A percentile compares a stretch with the other conserved stretches of the same genome.
phyloP scores from a whole-genome alignment of 2,113 vertebrate genomes.

The Melozone crissalis region DNA sequence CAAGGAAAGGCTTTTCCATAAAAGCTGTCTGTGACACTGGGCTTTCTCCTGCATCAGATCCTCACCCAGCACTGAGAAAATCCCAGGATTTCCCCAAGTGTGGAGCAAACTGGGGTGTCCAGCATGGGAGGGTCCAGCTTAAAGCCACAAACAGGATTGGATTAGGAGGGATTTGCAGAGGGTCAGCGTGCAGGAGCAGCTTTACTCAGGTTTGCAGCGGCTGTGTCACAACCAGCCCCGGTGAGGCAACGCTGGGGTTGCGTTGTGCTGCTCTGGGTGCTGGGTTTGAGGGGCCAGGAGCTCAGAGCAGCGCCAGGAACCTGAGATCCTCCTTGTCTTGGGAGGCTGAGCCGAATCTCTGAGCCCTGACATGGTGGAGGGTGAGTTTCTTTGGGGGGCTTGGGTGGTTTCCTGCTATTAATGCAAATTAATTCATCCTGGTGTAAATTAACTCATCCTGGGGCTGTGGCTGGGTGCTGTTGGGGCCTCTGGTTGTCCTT shows the following conservation, averaged over 20 bases:
- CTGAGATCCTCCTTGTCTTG: fast-evolving
- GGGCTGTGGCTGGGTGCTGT: no score
- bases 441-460: no score
- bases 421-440: no score
- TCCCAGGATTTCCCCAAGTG: not conserved
- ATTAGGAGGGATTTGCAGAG: slow-evolving; percentile 54
- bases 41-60: not conserved
- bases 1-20: no score
- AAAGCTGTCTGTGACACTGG: no score
- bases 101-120: not conserved
- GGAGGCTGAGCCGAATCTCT: not conserved
- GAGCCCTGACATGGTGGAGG: fast-evolving
- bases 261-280: fast-evolving
- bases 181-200: not conserved
- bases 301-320: not conserved
- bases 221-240: not conserved
- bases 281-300: not conserved
- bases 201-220: not conserved
- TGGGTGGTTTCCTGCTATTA: fast-evolving
- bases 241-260: not conserved
- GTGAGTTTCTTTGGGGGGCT: not conserved
- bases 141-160: slow-evolving; percentile 17
- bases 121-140: not conserved
- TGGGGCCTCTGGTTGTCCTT: fast-evolving
- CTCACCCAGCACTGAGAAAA: not conserved